Evolutionary conservation across 2,113 vertebrate species (phyloP), one percentile per base, ranked within the genome.

Genomic region (Erythrolamprus reginae): DNA sequence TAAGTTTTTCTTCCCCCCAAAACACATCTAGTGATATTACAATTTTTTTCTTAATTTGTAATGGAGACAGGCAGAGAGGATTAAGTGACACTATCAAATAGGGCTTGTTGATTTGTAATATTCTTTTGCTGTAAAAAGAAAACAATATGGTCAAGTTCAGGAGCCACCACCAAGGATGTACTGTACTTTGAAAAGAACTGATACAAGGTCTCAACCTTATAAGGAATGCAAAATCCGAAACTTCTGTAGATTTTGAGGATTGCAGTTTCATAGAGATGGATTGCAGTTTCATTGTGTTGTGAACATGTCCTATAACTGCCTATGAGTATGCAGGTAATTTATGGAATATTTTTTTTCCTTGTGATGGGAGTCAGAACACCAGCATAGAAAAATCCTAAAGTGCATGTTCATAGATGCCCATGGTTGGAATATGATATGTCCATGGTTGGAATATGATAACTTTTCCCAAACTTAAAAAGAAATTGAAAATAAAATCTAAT

Each of bases 381-480:
- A 47, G 21, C 47, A 28, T 3, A 42, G 85, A 47, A 38, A 65
- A 56, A 82, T 23, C 3, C 26, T 55, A 47, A 42, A 82, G 38
- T 52, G 23, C 21, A 58, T 90, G 33, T 33, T 77, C 17, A 38
- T 33, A 21, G 65, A 21, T 38, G 70, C 70, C 70, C 17, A 77
- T 77, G 3, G 33, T 21, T 77, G 33, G 82, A 94, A 65, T n/a
- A 7, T 2, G 12, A 50, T 88, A 91, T 38, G 70, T 33, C 70
- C 17, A 77, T 77, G 3, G 33, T 21, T 77, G 33, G 82, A 94
- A 65, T n/a, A 7, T 2, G 12, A 50, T 88, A 91, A 85, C 84
- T 5, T 87, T 90, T 91, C 51, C 23, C 42, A 87, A 92, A 93
- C 12, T 15, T 65, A 65, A 65, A 65, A 65, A 52, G 52, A n/a